Evolutionary conservation across 1,140 invertebrate genomes (phyloP).

Genomic region (Pachyrhynchus sulphureomaculatus): DNA sequence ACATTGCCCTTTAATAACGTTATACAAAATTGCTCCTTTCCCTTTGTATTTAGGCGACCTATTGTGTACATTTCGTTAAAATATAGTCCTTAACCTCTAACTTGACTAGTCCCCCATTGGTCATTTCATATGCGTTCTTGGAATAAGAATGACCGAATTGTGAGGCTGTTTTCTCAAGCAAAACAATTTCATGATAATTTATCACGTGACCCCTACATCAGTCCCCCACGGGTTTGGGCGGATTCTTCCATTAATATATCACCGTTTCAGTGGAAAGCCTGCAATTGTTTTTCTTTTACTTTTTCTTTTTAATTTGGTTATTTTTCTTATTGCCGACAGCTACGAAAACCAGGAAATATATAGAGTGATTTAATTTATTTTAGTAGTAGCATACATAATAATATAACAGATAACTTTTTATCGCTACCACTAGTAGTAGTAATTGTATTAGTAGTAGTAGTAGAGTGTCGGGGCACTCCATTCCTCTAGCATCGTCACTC

Average conservation of each 20-base stretch:
- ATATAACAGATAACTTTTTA: too few relatives aligned
- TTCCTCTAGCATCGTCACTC: too few relatives aligned
- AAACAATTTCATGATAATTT: slow-evolving; percentile 10
- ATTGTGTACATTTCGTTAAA: slow-evolving; percentile 3
- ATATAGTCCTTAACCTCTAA: slow-evolving; percentile 3
- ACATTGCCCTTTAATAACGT: slow-evolving; percentile 2
- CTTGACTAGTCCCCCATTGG: slow-evolving; percentile 2
- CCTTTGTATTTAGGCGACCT: not conserved
- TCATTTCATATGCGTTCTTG: slow-evolving; percentile 6
- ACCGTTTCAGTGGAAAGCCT: not conserved
- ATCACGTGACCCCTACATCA: slow-evolving; percentile 1
- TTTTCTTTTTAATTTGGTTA: not conserved
- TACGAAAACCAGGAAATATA: too few relatives aligned
- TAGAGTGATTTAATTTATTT: too few relatives aligned
- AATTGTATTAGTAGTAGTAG: too few relatives aligned
- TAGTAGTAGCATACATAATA: too few relatives aligned
- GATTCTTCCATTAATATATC: slow-evolving; percentile 7
- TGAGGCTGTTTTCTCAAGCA: slow-evolving; percentile 6
- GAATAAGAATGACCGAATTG: slow-evolving; percentile 8
- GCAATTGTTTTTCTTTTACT: not conserved
- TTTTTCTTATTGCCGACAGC: too few relatives aligned
- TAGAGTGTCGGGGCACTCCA: too few relatives aligned
- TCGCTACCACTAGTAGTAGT: too few relatives aligned
- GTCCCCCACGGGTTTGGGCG: not conserved
- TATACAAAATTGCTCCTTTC: slow-evolving; percentile 2